Conservation (phyloP, 2,888 invertebrate species). For the Leucania comma region DNA sequence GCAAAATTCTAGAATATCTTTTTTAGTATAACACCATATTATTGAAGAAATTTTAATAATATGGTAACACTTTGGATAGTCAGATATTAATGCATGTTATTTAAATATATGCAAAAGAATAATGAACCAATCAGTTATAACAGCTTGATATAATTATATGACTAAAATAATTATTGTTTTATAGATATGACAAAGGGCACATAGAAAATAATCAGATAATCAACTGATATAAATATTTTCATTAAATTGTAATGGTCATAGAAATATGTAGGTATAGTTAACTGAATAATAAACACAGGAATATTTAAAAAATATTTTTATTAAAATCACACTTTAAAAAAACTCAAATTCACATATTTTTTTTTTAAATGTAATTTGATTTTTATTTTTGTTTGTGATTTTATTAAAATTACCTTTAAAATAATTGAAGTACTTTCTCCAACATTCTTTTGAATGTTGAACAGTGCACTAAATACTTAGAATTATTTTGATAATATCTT, state of each 20-base stretch:
- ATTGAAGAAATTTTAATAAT: conserved; percentile 43
- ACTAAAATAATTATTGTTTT: conserved; percentile 33
- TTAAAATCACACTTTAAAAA: neutral
- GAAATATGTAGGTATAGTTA: conserved; percentile 45
- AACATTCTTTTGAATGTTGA: conserved; percentile 56
- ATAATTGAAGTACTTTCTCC: conserved; percentile 33
- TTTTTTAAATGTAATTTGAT: neutral
- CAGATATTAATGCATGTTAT: conserved; percentile 23
- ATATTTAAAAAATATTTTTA: conserved; percentile 35
- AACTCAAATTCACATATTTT: neutral
- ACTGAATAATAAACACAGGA: conserved; percentile 53
- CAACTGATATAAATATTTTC: conserved; percentile 49
- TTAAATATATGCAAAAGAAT: conserved; percentile 29
- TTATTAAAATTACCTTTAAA: conserved; percentile 39
- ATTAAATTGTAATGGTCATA: conserved; percentile 49
- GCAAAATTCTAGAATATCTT: conserved; percentile 24
- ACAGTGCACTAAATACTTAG: conserved; percentile 66
- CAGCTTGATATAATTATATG: conserved; percentile 40
- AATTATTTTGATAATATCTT: conserved; percentile 67
- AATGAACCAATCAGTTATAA: conserved; percentile 28
- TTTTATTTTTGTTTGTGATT: conserved; percentile 1
- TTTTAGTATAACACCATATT: conserved; percentile 35
- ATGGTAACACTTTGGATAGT: conserved; percentile 53
- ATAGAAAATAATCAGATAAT: conserved; percentile 39
- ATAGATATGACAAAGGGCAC: conserved; percentile 52